Evolutionary conservation across 2,113 vertebrate genomes (phyloP), one percentile per base, ranked within the genome.

Genomic region (Balaeniceps rex): DNA sequence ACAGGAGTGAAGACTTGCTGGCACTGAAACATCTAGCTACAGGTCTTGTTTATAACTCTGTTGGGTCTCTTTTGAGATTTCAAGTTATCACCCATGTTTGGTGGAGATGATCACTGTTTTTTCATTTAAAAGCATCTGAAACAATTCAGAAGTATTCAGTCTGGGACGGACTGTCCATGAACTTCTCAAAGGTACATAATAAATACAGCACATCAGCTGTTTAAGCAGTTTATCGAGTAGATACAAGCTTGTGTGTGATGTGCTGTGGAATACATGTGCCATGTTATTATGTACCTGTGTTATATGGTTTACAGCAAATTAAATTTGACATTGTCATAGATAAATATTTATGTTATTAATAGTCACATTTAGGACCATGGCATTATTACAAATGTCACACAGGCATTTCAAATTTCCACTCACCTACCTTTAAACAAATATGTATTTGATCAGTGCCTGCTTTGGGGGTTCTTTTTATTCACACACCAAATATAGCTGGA

Each of bases 381-480:
- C 52, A 89, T 76, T 94, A 76, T 80, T 69, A 72, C 34, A 92
- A 93, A 91, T 87, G 70, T 75, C 68, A 88, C 46, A 47, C 21
- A 58, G 74, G n/a, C 54, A 85, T 91, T 94, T 91, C 40, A 65
- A 36, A 87, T 87, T 79, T 91, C 44, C 63, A 57, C 12, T 46
- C n/a, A 71, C 36, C 26, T 88, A 19, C 51, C 88, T 91, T 94
- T 77, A 78, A 87, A 80, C 80, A 85, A 83, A 26, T 33, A 13
- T n/a, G 4, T 83, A 61, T 95, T 93, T 94, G 72, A 68, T 72
- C 81, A 78, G 69, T 61, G 19, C 52, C 66, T 72, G 83, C 52
- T 92, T 69, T 82, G 91, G 74, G 65, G 55, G 14, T 68, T 94
- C 88, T 58, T 91, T 94, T 81, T 38, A 89, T 94, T 87, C 77